A percentile compares a stretch with the other conserved stretches of the same genome.
Conservation (phyloP, 2,113 vertebrate genomes). For the Dolichallabes microphthalmus region DNA sequence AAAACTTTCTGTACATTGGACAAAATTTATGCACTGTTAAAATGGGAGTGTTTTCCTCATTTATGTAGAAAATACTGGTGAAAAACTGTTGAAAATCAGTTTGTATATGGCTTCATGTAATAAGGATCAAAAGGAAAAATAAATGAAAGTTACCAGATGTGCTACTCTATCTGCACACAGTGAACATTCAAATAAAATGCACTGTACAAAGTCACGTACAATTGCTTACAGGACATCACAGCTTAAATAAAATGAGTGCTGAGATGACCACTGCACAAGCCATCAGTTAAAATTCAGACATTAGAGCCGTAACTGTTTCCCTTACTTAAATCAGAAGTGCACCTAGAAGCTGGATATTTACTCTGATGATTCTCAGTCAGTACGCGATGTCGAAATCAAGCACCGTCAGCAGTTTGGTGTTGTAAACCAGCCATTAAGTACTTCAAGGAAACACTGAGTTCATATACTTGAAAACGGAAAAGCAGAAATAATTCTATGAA, state of each 20-base stretch:
- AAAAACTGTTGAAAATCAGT: too few relatives aligned
- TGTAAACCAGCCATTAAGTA: background rate
- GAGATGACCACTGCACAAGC: background rate
- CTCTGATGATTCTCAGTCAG: background rate
- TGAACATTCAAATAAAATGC: background rate
- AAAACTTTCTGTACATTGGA: too few relatives aligned
- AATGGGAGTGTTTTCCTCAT: too few relatives aligned
- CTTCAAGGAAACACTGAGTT: background rate
- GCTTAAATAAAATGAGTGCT: background rate
- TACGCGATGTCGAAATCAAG: background rate
- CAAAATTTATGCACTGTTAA: too few relatives aligned
- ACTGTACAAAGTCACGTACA: background rate
- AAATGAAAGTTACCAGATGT: background rate
- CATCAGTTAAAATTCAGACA: background rate
- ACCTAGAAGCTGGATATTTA: slow-evolving; percentile 1
- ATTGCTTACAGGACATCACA: background rate
- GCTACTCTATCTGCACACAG: background rate
- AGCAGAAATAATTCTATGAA: background rate
- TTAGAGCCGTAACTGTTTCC: background rate
- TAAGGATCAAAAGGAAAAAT: background rate
- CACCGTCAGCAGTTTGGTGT: too few relatives aligned
- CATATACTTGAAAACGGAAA: background rate
- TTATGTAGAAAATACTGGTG: too few relatives aligned
- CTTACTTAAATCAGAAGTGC: background rate
- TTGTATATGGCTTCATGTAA: too few relatives aligned